Evolutionary conservation across 2,113 vertebrate species (phyloP).

Genomic region (Eira barbara): DNA sequence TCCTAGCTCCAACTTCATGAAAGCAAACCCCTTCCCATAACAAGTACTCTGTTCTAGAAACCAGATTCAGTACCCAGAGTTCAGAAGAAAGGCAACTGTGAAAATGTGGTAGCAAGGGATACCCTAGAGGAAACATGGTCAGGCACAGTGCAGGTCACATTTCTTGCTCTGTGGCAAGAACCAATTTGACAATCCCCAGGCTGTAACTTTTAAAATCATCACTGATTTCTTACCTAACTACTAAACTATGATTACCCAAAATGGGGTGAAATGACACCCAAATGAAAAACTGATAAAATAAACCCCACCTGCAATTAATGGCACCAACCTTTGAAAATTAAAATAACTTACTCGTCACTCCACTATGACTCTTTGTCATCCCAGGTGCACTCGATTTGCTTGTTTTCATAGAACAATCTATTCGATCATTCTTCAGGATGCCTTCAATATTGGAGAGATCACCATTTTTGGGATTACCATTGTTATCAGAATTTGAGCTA

Average conservation of each 20-base stretch:
- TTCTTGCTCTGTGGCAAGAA: not conserved
- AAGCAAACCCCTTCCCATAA: not conserved
- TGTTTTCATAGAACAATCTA: slow-evolving; percentile 84
- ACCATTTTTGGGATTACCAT: slow-evolving; percentile 73
- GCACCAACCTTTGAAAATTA: not conserved
- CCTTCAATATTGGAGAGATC: slow-evolving; percentile 75
- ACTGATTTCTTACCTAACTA: not conserved
- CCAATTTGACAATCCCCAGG: not conserved
- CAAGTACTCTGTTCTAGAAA: not conserved
- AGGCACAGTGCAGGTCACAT: not conserved
- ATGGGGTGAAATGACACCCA: not conserved
- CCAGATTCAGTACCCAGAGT: not conserved
- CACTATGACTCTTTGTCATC: slow-evolving; percentile 87
- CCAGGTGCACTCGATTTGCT: slow-evolving; percentile 82
- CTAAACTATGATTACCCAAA: slow-evolving; percentile 1
- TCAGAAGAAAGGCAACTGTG: not conserved
- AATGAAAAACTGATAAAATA: not conserved
- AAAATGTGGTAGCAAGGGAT: not conserved
- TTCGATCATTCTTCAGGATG: slow-evolving; percentile 77
- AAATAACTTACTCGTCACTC: slow-evolving; percentile 91
- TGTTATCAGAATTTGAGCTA: slow-evolving; percentile 82
- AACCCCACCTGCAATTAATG: not conserved
- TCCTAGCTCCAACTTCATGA: not conserved
- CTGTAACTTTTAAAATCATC: not conserved
- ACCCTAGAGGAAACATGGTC: not conserved